Evolutionary conservation across 2,113 vertebrate genomes (phyloP).

Genomic region (Platysteira castanea): DNA sequence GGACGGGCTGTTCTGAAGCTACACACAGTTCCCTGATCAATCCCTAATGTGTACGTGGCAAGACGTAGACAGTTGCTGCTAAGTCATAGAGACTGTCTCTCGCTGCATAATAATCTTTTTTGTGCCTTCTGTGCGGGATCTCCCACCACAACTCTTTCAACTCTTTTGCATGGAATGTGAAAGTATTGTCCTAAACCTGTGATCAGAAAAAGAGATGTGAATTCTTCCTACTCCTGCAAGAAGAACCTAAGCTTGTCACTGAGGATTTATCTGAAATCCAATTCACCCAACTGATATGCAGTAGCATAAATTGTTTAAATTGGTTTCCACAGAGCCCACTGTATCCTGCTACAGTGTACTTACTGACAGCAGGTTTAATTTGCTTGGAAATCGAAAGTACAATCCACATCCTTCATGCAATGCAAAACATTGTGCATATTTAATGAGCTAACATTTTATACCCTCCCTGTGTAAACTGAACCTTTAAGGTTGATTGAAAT

Average conservation of each 20-base stretch:
- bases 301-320: conserved; percentile 64
- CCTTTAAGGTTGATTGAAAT: conserved; percentile 52
- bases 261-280: conserved; percentile 53
- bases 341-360: conserved; percentile 44
- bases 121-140: neutral
- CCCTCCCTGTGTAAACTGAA: conserved; percentile 46
- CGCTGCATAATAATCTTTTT: neutral
- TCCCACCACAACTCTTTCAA: neutral
- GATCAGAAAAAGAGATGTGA: neutral
- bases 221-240: neutral
- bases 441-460: conserved; percentile 63
- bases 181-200: neutral
- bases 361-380: conserved; percentile 62
- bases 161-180: neutral
- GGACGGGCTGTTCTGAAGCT: neutral
- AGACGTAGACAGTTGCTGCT: fast-evolving
- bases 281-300: conserved; percentile 55
- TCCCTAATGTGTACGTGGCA: neutral
- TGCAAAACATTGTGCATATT: conserved; percentile 60
- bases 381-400: conserved; percentile 63
- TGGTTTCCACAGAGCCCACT: conserved; percentile 52
- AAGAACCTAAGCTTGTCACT: neutral
- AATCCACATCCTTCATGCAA: conserved; percentile 66
- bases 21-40: neutral
- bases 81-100: neutral